These are phyloP conservation scores for Drosophila mettleri DNA, from an alignment of 2,888 invertebrate species.

Conservation along the genomic window DNA sequence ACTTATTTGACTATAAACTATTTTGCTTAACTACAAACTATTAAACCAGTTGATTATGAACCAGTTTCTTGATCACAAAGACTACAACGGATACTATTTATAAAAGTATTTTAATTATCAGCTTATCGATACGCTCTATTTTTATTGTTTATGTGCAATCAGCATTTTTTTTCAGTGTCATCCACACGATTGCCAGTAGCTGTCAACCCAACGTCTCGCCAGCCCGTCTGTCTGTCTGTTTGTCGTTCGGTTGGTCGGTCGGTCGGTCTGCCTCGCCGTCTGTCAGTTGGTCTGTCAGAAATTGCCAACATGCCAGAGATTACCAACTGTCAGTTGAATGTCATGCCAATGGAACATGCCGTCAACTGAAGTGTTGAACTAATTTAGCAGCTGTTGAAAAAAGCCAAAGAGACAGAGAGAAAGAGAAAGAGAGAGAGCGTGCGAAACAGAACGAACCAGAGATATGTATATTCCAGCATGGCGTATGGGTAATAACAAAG, in stretches of 20 bases:
- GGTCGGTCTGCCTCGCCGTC: constrained; percentile 32
- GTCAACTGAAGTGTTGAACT: constrained; percentile 84
- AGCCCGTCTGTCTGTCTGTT: constrained; percentile 12
- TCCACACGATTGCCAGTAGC: constrained; percentile 36
- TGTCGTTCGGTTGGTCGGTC: constrained; percentile 11
- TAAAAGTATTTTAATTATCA: not conserved
- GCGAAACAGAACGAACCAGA: constrained; percentile 13
- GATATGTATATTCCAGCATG: constrained; percentile 36
- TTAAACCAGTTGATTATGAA: constrained; percentile 3
- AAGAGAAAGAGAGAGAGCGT: constrained; percentile 2
- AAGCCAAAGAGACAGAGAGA: constrained; percentile 34
- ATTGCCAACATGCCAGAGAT: constrained; percentile 84
- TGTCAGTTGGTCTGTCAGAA: constrained; percentile 74
- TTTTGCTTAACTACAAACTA: no score
- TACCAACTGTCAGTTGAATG: constrained; percentile 84
- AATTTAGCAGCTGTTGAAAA: constrained; percentile 85
- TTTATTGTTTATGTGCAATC: not conserved
- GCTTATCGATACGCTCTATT: not conserved
- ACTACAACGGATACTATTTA: not conserved
- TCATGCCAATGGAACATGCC: constrained; percentile 84
- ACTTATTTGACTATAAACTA: not conserved
- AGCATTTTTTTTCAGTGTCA: constrained; percentile 44
- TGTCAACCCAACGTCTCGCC: constrained; percentile 40
- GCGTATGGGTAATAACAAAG: constrained; percentile 72
- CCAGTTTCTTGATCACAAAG: not conserved